Percentiles rank a stretch among this genome's conserved stretches.
These are phyloP conservation scores for Perodicticus potto DNA, from an alignment of 2,797 vertebrate genomes.

Conservation along the genomic window DNA sequence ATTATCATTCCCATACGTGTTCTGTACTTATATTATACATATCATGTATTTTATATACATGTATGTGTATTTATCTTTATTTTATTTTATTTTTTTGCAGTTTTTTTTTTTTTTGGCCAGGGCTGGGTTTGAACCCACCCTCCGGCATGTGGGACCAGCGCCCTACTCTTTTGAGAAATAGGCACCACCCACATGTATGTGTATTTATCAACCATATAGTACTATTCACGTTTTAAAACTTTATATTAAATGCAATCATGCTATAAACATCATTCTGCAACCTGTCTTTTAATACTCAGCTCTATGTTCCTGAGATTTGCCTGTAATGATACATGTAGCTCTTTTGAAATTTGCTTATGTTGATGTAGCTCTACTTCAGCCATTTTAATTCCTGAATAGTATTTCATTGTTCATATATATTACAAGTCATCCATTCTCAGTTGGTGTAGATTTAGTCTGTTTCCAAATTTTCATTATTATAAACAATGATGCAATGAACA, in stretches of 20 bases:
- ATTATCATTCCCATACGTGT: background rate
- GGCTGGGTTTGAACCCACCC: too few species aligned
- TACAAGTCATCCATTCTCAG: background rate
- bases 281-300: conserved; percentile 25
- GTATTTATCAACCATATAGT: background rate
- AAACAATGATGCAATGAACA: background rate
- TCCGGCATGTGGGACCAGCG: too few species aligned
- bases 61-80: too few species aligned
- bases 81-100: too few species aligned
- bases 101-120: too few species aligned
- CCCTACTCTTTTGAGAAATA: too few species aligned
- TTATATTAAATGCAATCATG: background rate
- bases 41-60: too few species aligned
- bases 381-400: conserved; percentile 39
- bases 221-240: conserved; percentile 44
- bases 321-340: background rate
- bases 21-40: background rate
- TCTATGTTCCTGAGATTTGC: conserved; percentile 51
- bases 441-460: background rate
- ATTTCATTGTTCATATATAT: background rate
- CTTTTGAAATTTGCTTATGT: conserved; percentile 22
- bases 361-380: background rate
- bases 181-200: too few species aligned
- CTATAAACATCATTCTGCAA: background rate
- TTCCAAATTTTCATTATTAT: background rate